Percentiles rank a stretch among this genome's conserved stretches.
Conservation (phyloP, 1,140 invertebrate genomes). For the Papilio polyxenes region DNA sequence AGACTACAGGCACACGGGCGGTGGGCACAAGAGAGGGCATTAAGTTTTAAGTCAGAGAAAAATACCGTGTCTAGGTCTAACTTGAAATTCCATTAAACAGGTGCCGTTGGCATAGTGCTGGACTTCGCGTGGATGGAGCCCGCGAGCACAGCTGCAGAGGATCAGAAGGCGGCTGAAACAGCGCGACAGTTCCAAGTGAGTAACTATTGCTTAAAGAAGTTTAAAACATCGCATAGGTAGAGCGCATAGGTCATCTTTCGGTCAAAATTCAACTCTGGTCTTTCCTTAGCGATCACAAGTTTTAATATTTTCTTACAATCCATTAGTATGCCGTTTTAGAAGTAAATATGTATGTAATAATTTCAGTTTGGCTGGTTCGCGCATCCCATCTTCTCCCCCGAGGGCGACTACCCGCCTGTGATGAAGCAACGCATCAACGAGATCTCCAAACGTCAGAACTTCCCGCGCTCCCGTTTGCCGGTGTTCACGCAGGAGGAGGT, state of each 20-base stretch:
- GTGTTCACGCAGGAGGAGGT: conserved; percentile 75
- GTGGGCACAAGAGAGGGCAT: conserved; percentile 36
- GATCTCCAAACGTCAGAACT: conserved; percentile 81
- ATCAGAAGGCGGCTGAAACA: conserved; percentile 76
- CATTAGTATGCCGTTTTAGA: no score
- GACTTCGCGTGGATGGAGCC: conserved; percentile 80
- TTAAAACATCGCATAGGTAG: background rate
- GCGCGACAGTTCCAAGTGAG: conserved; percentile 80
- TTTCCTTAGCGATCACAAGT: no score
- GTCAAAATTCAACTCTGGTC: no score
- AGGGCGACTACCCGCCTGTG: conserved; percentile 83
- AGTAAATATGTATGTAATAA: background rate
- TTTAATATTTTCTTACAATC: no score
- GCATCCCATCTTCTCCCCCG: conserved; percentile 82
- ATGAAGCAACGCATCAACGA: conserved; percentile 81
- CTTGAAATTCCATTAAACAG: conserved; percentile 44
- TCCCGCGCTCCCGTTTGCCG: conserved; percentile 78
- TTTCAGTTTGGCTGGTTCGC: conserved; percentile 84
- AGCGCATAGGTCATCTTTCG: no score
- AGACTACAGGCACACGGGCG: conserved; percentile 58
- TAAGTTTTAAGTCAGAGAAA: background rate
- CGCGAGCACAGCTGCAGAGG: conserved; percentile 59
- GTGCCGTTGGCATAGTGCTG: conserved; percentile 77
- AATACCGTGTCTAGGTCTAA: background rate
- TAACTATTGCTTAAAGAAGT: conserved; percentile 28